Conservation (phyloP, 1,140 invertebrate genomes). For the Druon quercuslanigerum region DNA sequence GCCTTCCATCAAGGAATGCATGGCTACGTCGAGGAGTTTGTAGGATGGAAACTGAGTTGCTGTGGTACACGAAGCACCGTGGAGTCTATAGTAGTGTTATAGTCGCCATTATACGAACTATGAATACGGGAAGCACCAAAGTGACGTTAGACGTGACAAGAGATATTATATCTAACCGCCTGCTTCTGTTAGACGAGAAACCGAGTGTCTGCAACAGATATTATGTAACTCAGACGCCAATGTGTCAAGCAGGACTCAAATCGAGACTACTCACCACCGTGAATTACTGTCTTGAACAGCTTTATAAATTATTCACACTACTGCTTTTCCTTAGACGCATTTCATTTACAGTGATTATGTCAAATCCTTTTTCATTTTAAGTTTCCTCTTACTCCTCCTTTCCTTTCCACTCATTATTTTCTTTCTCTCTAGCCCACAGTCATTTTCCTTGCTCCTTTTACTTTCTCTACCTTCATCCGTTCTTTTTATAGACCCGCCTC, state of each 20-base stretch:
- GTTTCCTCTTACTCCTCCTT: too few relatives aligned
- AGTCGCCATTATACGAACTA: conserved; percentile 16
- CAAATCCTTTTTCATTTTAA: too few relatives aligned
- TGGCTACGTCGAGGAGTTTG: neutral
- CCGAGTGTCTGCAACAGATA: conserved; percentile 61
- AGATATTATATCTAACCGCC: conserved; percentile 63
- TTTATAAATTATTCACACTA: neutral
- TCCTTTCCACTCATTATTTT: too few relatives aligned
- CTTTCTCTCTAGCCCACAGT: too few relatives aligned
- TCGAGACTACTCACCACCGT: neutral
- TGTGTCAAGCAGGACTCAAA: conserved; percentile 9
- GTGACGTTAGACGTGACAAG: conserved; percentile 64
- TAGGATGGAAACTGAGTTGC: conserved; percentile 16
- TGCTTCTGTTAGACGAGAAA: conserved; percentile 50
- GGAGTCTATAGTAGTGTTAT: neutral
- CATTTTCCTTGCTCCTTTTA: too few relatives aligned
- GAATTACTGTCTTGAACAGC: conserved; percentile 19
- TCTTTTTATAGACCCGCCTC: too few relatives aligned
- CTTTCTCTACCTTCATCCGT: too few relatives aligned
- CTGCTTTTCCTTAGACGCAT: too few relatives aligned
- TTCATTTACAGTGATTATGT: too few relatives aligned
- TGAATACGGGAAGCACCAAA: conserved; percentile 43
- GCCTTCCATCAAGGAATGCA: neutral
- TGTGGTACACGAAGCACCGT: neutral
- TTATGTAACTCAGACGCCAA: conserved; percentile 46